Evolutionary conservation across 2,888 invertebrate species (phyloP).

Genomic region (Cephus pulcher): DNA sequence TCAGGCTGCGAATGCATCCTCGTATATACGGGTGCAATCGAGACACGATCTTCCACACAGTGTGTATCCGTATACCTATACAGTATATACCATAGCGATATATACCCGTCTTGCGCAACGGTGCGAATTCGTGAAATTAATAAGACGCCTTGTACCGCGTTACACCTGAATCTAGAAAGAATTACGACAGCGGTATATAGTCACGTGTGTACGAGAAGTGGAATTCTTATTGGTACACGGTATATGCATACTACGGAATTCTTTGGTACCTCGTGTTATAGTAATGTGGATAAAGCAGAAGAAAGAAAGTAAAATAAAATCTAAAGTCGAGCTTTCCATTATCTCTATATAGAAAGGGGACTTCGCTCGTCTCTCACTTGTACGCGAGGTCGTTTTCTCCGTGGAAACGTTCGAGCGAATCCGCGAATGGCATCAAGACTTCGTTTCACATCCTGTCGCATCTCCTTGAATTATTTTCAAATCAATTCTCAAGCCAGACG

Average conservation of each 20-base stretch:
- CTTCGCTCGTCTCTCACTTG: not conserved
- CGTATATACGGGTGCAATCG: not conserved
- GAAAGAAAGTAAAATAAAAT: not conserved
- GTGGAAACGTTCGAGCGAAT: not conserved
- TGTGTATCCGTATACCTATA: not conserved
- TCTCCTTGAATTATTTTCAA: slow-evolving; percentile 40
- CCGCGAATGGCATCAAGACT: not conserved
- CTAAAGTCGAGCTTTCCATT: not conserved
- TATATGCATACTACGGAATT: not conserved
- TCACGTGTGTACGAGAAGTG: not conserved
- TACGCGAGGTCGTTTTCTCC: not conserved
- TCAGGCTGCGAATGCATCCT: not conserved
- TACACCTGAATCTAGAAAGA: not conserved
- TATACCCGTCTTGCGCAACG: not conserved
- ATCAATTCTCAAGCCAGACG: slow-evolving; percentile 31
- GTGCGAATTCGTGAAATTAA: not conserved
- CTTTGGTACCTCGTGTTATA: not conserved
- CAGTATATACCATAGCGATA: not conserved
- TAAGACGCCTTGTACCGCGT: not conserved
- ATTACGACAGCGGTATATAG: not conserved
- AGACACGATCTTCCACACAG: not conserved
- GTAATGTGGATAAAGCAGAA: not conserved
- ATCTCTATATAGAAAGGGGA: not conserved
- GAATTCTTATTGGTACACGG: not conserved
- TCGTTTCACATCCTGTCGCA: slow-evolving; percentile 18